phyloP scores from a whole-genome alignment of 2,888 invertebrate species.

The Eristalis intricaria region DNA sequence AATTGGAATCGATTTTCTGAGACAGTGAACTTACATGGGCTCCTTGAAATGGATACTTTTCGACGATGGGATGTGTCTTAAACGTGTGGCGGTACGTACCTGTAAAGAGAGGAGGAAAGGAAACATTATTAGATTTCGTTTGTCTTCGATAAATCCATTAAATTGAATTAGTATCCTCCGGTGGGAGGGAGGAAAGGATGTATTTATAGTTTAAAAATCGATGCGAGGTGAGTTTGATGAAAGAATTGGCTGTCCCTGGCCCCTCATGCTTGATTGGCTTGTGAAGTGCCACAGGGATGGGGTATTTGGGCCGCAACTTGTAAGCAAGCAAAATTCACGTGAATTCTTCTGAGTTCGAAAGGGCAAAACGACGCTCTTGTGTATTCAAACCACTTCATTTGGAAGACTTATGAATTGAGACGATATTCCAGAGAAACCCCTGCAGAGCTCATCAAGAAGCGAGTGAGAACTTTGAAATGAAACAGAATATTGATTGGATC shows the following conservation, averaged over 20 bases:
- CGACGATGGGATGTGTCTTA: conserved; percentile 27
- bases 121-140: conserved; percentile 49
- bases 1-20: conserved; percentile 61
- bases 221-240: not conserved
- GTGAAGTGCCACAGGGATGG: too few relatives aligned
- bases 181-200: not conserved
- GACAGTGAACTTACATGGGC: conserved; percentile 42
- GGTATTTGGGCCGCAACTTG: too few relatives aligned
- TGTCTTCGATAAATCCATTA: conserved; percentile 35
- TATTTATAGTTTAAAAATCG: not conserved
- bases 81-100: conserved; percentile 27
- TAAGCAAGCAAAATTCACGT: too few relatives aligned
- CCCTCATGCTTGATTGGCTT: too few relatives aligned
- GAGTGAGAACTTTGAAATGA: too few relatives aligned
- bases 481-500: too few relatives aligned
- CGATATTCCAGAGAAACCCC: too few relatives aligned
- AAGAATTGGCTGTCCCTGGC: not conserved
- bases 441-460: too few relatives aligned
- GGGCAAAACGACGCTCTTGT: too few relatives aligned
- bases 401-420: too few relatives aligned
- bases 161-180: conserved; percentile 43
- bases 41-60: conserved; percentile 15
- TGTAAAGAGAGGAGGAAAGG: conserved; percentile 34
- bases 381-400: too few relatives aligned
- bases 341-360: too few relatives aligned